Percentiles rank a stretch among this genome's conserved stretches.
Conservation (phyloP, 2,113 vertebrate species). For the Monarcha castaneiventris region DNA sequence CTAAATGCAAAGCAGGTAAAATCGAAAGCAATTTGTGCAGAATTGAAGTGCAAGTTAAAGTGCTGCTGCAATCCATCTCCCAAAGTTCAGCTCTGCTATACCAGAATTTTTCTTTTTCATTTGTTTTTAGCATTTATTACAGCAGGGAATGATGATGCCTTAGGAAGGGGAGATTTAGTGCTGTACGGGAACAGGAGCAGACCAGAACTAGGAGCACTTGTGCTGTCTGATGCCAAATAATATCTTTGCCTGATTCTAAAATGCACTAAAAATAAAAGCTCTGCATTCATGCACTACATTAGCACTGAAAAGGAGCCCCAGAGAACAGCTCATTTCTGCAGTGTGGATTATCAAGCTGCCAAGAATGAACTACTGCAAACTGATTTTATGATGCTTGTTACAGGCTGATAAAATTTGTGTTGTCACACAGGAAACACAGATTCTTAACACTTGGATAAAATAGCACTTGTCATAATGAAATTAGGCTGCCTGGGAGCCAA, state of each 20-base stretch:
- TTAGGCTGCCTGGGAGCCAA: conserved; percentile 6
- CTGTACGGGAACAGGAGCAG: not conserved
- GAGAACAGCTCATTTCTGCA: conserved; percentile 18
- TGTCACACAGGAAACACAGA: not conserved
- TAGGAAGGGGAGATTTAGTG: not conserved
- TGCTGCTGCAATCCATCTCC: not conserved
- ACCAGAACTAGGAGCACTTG: not conserved
- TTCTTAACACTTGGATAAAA: not conserved
- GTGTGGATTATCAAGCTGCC: conserved; percentile 19
- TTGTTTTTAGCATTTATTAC: conserved; percentile 29
- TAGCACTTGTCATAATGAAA: not conserved
- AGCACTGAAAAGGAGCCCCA: not conserved
- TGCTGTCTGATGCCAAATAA: not conserved
- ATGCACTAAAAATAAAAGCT: conserved; percentile 18
- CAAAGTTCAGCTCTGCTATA: not conserved
- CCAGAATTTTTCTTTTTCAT: not conserved
- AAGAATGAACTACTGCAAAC: not conserved
- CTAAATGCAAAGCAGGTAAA: conserved; percentile 6
- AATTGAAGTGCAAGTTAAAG: not conserved
- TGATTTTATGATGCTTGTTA: conserved; percentile 28
- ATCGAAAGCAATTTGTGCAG: conserved; percentile 23
- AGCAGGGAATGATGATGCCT: not conserved
- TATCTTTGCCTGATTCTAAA: not conserved
- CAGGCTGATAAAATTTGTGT: not conserved
- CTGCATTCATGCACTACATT: not conserved